Conservation (phyloP, 1,140 invertebrate genomes). For the Leguminivora glycinivorella region DNA sequence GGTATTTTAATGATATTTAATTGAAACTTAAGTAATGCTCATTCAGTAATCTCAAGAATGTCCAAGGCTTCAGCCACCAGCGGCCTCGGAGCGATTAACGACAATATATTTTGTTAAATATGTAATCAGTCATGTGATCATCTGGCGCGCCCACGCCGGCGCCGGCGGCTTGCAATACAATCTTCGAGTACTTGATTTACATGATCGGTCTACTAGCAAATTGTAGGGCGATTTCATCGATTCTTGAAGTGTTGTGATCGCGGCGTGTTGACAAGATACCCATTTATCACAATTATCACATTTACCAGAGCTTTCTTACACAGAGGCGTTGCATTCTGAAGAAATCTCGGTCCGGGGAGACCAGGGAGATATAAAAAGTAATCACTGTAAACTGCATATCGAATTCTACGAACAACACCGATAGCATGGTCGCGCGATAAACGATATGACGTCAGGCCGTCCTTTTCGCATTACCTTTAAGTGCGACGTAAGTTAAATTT, state of each 20-base stretch:
- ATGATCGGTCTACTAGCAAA: constrained; percentile 17
- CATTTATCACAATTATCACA: no score
- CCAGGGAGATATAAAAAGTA: no score
- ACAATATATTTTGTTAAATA: constrained; percentile 72
- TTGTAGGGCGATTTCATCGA: not conserved
- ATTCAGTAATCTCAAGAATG: constrained; percentile 25
- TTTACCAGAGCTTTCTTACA: not conserved
- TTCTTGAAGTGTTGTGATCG: not conserved
- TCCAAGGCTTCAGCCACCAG: constrained; percentile 12
- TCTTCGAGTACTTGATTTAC: constrained; percentile 27
- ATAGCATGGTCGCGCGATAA: no score
- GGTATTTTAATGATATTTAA: not conserved
- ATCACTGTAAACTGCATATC: no score
- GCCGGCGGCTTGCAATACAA: constrained; percentile 59
- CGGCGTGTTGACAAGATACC: not conserved
- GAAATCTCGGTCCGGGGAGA: no score
- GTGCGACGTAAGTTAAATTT: no score
- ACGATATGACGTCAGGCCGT: no score
- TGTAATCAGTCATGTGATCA: constrained; percentile 71
- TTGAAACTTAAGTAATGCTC: constrained; percentile 15
- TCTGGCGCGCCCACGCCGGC: constrained; percentile 66
- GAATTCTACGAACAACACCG: no score
- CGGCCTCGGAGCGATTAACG: constrained; percentile 23
- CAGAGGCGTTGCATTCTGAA: no score
- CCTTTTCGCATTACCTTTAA: no score